A percentile compares a stretch with the other conserved stretches of the same genome.
Evolutionary conservation across 2,888 invertebrate genomes (phyloP).

Genomic region (Trichogramma evanescens): DNA sequence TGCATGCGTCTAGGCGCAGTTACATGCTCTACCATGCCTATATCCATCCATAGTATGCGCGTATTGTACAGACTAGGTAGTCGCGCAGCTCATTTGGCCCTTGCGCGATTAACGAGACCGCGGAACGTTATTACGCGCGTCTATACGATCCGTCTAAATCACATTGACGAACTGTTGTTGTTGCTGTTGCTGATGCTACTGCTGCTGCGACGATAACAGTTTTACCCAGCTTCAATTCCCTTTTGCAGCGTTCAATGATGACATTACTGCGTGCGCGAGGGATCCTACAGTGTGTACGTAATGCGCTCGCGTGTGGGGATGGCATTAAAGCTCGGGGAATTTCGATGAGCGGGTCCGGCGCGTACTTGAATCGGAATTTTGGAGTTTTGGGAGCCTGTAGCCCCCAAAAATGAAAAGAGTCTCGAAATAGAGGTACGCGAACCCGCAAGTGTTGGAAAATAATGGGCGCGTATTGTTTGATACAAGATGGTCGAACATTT

Average conservation of each 20-base stretch:
- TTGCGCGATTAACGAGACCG: slow-evolving; percentile 32
- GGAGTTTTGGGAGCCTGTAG: too few relatives aligned
- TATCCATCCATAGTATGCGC: background rate
- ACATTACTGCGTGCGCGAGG: background rate
- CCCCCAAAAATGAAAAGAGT: too few relatives aligned
- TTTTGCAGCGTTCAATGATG: background rate
- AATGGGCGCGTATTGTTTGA: too few relatives aligned
- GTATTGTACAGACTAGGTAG: background rate
- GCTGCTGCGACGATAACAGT: slow-evolving; percentile 4
- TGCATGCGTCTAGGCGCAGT: slow-evolving; percentile 5
- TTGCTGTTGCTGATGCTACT: background rate
- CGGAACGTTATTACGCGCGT: slow-evolving; percentile 26
- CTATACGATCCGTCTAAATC: slow-evolving; percentile 11
- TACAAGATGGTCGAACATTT: too few relatives aligned
- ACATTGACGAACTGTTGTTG: slow-evolving; percentile 5
- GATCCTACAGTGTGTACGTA: too few relatives aligned
- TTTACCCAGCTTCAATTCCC: slow-evolving; percentile 6
- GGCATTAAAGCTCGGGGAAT: too few relatives aligned
- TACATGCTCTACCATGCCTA: slow-evolving; percentile 10
- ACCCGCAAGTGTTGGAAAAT: too few relatives aligned
- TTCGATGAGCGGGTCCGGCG: too few relatives aligned
- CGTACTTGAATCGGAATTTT: too few relatives aligned
- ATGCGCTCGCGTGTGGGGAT: too few relatives aligned
- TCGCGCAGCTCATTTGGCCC: slow-evolving; percentile 24
- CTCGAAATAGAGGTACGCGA: too few relatives aligned